Conservation (phyloP, 1,140 invertebrate species). For the Steinernema khuongi region DNA sequence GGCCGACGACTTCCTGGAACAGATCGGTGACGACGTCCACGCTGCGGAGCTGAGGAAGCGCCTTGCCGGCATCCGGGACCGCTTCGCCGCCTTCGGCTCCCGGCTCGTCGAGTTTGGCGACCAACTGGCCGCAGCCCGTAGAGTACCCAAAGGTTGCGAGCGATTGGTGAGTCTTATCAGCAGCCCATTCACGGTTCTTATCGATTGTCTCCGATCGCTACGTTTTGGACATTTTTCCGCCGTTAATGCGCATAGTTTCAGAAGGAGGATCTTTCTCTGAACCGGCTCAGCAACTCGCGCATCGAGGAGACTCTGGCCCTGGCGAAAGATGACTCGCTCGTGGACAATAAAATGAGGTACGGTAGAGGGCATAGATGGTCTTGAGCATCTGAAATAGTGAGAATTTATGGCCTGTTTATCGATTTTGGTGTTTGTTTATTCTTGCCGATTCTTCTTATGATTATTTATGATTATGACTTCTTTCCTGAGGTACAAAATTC, state of each 20-base stretch:
- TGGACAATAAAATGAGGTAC: conserved; percentile 21
- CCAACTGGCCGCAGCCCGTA: not conserved
- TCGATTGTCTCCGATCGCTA: conserved; percentile 3
- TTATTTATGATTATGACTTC: too few relatives aligned
- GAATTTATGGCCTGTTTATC: not conserved
- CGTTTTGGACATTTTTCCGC: not conserved
- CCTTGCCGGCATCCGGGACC: not conserved
- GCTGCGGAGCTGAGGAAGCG: not conserved
- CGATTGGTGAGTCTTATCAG: conserved; percentile 1
- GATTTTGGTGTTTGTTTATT: too few relatives aligned
- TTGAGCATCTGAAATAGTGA: too few relatives aligned
- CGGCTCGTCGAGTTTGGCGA: conserved; percentile 1
- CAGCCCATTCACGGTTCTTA: not conserved
- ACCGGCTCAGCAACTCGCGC: conserved; percentile 24
- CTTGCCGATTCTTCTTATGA: too few relatives aligned
- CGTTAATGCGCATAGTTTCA: conserved; percentile 18
- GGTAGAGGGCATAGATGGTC: conserved; percentile 17
- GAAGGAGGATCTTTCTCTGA: conserved; percentile 38
- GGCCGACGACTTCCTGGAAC: conserved; percentile 2
- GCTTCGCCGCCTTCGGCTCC: not conserved
- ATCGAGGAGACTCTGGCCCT: conserved; percentile 20
- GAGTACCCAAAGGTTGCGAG: not conserved
- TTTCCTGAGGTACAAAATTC: too few relatives aligned
- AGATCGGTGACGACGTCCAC: not conserved
- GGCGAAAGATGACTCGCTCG: not conserved